Evolutionary conservation across 2,113 vertebrate genomes (phyloP).

Genomic region (Oxygymnocypris stewartii): DNA sequence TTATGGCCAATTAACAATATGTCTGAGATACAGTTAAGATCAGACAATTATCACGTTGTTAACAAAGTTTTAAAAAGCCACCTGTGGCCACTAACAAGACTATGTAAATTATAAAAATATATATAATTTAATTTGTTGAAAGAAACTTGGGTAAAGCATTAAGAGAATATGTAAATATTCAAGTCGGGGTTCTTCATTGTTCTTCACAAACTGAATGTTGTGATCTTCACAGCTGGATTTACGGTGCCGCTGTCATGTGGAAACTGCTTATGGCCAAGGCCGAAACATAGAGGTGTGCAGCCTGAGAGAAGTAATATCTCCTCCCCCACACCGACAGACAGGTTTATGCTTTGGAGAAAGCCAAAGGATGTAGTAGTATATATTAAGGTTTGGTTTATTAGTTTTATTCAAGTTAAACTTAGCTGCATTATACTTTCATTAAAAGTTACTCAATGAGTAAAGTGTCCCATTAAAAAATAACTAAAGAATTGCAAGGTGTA

Average conservation of each 20-base stretch:
- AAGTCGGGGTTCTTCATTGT: not conserved
- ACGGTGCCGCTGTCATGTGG: not conserved
- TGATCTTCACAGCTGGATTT: conserved; percentile 58
- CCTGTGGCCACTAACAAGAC: not conserved
- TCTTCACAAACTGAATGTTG: conserved; percentile 50
- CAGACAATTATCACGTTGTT: not conserved
- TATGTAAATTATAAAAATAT: not conserved
- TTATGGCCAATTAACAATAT: not conserved
- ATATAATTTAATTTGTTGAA: not conserved
- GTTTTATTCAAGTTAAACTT: not conserved
- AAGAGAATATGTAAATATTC: not conserved
- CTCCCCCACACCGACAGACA: not conserved
- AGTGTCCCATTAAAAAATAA: not conserved
- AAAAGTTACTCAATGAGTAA: not conserved
- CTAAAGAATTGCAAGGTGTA: not conserved
- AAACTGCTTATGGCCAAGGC: conserved; percentile 14
- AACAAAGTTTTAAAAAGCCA: not conserved
- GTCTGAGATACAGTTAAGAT: not conserved
- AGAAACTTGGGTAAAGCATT: not conserved
- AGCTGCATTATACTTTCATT: not conserved
- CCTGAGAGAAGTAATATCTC: not conserved
- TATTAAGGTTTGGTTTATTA: not conserved
- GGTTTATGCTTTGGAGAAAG: conserved; percentile 15
- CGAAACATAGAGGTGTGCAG: not conserved
- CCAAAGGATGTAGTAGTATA: not conserved